Conservation (phyloP, 2,888 invertebrate species). For the Lamellibrachia columna region DNA sequence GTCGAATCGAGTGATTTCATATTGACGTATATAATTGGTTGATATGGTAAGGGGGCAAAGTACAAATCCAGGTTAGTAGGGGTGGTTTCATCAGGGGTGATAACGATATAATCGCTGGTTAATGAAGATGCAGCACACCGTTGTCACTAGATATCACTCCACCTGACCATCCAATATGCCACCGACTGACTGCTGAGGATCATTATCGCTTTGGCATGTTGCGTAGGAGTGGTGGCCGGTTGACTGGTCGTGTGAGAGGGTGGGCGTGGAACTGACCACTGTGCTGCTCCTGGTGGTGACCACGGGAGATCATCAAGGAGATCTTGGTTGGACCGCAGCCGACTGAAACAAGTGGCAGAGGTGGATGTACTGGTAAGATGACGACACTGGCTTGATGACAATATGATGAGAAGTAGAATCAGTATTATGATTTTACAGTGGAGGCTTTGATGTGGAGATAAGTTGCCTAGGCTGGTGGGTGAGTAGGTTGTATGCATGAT, state of each 20-base stretch:
- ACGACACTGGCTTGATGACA: too few species aligned
- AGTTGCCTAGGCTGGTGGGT: too few species aligned
- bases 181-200: neutral
- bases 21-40: too few species aligned
- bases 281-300: conserved; percentile 49
- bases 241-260: conserved; percentile 47
- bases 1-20: too few species aligned
- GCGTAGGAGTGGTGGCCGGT: conserved; percentile 42
- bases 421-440: too few species aligned
- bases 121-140: neutral
- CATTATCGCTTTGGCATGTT: conserved; percentile 24
- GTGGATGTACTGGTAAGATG: neutral
- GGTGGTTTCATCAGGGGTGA: too few species aligned
- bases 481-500: too few species aligned
- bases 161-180: neutral
- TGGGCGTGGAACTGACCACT: conserved; percentile 46
- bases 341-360: neutral
- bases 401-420: too few species aligned
- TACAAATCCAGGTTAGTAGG: too few species aligned
- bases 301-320: conserved; percentile 57
- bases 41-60: too few species aligned
- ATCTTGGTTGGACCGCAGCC: conserved; percentile 54
- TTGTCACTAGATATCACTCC: neutral
- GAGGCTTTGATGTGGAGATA: too few species aligned
- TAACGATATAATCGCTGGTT: too few species aligned